Conservation (phyloP, 1,140 invertebrate species). For the Drosophila ananassae region DNA sequence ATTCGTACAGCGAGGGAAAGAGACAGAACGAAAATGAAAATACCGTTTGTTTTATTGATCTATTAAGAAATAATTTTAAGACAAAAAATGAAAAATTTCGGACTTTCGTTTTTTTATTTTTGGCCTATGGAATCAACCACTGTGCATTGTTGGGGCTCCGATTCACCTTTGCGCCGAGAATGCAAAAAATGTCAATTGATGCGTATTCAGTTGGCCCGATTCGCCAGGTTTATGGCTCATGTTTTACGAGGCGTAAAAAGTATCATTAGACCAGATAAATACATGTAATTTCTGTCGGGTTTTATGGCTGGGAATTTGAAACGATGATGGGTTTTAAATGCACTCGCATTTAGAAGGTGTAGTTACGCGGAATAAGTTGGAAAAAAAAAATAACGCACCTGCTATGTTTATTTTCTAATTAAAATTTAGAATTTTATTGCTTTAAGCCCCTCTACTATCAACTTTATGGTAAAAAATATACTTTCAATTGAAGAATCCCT, state of each 20-base stretch:
- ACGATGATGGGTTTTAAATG: slow-evolving; percentile 22
- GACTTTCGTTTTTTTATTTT: no score
- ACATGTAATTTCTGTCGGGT: slow-evolving; percentile 27
- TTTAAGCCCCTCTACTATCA: not conserved
- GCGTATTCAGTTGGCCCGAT: slow-evolving; percentile 21
- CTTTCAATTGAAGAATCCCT: not conserved
- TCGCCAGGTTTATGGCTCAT: slow-evolving; percentile 48
- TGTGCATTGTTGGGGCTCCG: slow-evolving; percentile 16
- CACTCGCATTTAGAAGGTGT: slow-evolving; percentile 6
- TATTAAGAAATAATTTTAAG: no score
- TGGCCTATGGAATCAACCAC: no score
- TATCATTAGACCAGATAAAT: slow-evolving; percentile 61
- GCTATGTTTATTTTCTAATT: no score
- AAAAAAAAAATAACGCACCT: no score
- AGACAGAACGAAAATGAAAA: no score
- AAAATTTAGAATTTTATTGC: no score
- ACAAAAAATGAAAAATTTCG: no score
- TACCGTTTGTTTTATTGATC: no score
- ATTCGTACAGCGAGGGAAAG: no score
- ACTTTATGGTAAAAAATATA: not conserved
- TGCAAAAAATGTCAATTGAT: slow-evolving; percentile 49
- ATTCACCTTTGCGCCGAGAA: slow-evolving; percentile 52
- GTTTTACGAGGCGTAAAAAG: slow-evolving; percentile 69
- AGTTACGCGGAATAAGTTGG: not conserved
- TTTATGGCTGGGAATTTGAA: slow-evolving; percentile 33